A percentile compares a stretch with the other conserved stretches of the same genome.
Conservation (phyloP, 2,797 vertebrate species). For the Menidia menidia region DNA sequence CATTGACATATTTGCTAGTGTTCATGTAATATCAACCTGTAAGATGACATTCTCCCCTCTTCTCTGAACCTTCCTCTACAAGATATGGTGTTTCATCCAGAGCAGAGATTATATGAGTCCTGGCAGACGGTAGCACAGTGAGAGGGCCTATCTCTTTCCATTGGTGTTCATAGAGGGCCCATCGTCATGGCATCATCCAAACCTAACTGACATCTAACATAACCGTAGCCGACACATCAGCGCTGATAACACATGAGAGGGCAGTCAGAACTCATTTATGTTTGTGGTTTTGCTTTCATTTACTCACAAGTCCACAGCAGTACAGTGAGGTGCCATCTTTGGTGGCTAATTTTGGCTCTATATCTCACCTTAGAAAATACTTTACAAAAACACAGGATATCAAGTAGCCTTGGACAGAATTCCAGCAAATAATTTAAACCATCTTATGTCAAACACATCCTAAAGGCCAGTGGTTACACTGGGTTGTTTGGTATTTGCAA, state of each 20-base stretch:
- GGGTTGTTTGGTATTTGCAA: slow-evolving; percentile 50
- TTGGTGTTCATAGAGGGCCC: slow-evolving; percentile 42
- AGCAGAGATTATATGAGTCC: slow-evolving; percentile 54
- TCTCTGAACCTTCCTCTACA: slow-evolving; percentile 8
- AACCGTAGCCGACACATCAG: slow-evolving; percentile 66
- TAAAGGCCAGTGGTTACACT: slow-evolving; percentile 28
- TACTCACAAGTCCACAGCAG: slow-evolving; percentile 64
- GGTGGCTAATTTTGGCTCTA: slow-evolving; percentile 42
- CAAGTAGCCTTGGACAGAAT: slow-evolving; percentile 58
- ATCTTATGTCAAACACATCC: slow-evolving; percentile 67
- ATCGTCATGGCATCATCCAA: slow-evolving; percentile 60
- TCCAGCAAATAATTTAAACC: slow-evolving; percentile 75
- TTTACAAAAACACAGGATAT: slow-evolving; percentile 55
- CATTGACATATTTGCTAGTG: no score
- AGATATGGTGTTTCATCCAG: slow-evolving; percentile 42
- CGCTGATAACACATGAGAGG: slow-evolving; percentile 70
- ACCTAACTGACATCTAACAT: slow-evolving; percentile 76
- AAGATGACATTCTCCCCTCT: not conserved
- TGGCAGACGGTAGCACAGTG: slow-evolving; percentile 53
- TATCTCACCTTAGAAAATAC: slow-evolving; percentile 75
- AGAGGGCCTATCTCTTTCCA: slow-evolving; percentile 72
- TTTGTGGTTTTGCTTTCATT: slow-evolving; percentile 68
- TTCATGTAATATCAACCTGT: not conserved
- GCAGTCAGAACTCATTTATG: slow-evolving; percentile 64
- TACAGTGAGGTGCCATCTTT: slow-evolving; percentile 37